phyloP scores from a whole-genome alignment of 1,140 invertebrate genomes.

The Leptinotarsa lineolata region DNA sequence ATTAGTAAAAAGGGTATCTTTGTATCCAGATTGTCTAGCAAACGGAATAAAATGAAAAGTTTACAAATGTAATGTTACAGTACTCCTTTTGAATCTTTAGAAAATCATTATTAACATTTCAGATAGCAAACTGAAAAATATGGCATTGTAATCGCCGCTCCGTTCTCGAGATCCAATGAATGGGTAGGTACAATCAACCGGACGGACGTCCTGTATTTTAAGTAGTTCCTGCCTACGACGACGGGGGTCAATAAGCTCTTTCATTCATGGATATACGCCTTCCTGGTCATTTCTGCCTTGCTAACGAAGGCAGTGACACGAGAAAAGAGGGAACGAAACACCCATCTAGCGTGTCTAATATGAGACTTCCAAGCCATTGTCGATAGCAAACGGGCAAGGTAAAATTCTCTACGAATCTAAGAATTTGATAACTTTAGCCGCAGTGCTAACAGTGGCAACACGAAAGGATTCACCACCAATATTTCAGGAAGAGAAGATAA shows the following conservation, averaged over 20 bases:
- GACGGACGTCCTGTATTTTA: constrained; percentile 2
- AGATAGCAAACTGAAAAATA: not conserved
- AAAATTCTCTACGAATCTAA: too few relatives aligned
- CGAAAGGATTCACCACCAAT: too few relatives aligned
- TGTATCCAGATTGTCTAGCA: too few relatives aligned
- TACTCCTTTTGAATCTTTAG: too few relatives aligned
- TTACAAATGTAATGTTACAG: too few relatives aligned
- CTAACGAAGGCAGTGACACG: not conserved
- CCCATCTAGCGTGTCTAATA: not conserved
- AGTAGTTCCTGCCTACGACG: constrained; percentile 5
- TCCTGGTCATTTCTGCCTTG: not conserved
- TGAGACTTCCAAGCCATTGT: not conserved
- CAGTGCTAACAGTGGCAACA: too few relatives aligned
- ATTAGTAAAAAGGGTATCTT: too few relatives aligned
- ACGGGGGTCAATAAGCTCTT: constrained; percentile 1
- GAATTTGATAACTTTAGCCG: too few relatives aligned
- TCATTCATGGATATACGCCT: not conserved
- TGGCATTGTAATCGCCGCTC: not conserved
- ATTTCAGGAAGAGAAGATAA: too few relatives aligned
- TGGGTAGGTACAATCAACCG: constrained; percentile 2
- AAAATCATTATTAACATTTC: too few relatives aligned
- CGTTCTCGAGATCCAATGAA: not conserved
- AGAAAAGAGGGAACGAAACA: not conserved
- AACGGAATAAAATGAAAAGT: too few relatives aligned
- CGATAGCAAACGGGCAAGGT: not conserved